These are phyloP conservation scores for Frieseomelitta varia DNA, from an alignment of 1,140 invertebrate species.

Conservation along the genomic window DNA sequence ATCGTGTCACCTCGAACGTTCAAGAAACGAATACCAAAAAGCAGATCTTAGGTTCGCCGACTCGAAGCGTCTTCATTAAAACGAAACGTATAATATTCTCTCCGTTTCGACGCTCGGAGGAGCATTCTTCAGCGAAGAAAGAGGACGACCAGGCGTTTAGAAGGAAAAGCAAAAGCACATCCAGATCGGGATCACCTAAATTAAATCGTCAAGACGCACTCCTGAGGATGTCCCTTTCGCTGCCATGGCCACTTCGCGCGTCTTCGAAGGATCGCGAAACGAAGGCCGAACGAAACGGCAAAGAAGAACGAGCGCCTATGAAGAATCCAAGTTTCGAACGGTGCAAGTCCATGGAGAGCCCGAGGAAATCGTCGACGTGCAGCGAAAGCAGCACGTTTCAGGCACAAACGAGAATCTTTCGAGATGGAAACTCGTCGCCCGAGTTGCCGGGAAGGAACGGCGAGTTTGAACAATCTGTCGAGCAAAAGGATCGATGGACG, in stretches of 20 bases:
- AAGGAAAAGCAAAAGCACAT: slow-evolving; percentile 59
- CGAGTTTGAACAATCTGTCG: background rate
- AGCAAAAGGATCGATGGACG: background rate
- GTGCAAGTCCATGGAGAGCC: background rate
- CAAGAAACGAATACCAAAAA: background rate
- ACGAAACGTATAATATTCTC: slow-evolving; percentile 90
- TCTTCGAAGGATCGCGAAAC: slow-evolving; percentile 36
- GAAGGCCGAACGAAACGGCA: background rate
- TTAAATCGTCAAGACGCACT: slow-evolving; percentile 42
- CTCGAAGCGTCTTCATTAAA: slow-evolving; percentile 86
- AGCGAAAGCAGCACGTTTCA: background rate
- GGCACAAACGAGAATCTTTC: no score
- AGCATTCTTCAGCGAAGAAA: slow-evolving; percentile 76
- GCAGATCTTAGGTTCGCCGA: background rate
- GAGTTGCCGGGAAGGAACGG: background rate
- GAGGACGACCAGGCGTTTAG: background rate
- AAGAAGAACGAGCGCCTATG: background rate
- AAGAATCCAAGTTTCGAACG: background rate
- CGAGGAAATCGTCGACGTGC: background rate
- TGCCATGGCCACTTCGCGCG: slow-evolving; percentile 52
- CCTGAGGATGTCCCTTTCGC: slow-evolving; percentile 42
- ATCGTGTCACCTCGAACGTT: background rate
- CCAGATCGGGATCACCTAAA: slow-evolving; percentile 44
- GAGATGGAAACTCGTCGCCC: background rate
- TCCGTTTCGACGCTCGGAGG: slow-evolving; percentile 84